Conservation (phyloP, 2,797 vertebrate genomes). For the Epinephelus coioides region DNA sequence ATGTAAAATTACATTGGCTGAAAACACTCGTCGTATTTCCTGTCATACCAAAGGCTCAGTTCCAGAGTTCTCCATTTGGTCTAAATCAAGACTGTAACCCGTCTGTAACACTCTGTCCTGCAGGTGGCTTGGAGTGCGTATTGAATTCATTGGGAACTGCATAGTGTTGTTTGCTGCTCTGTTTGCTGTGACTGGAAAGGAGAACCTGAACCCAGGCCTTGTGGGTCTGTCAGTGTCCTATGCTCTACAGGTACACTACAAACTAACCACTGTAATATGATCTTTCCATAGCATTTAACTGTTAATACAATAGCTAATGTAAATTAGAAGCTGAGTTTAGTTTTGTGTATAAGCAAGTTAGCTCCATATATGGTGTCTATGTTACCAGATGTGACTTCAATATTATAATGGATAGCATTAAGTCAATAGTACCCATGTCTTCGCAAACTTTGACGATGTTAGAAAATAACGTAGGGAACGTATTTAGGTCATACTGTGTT, state of each 20-base stretch:
- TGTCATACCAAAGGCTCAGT: background rate
- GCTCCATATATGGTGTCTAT: no score
- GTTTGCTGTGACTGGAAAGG: slow-evolving; percentile 92
- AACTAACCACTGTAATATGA: rapidly evolving
- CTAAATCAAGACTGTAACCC: no score
- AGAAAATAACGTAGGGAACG: no score
- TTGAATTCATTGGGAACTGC: slow-evolving; percentile 96
- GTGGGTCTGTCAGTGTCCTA: slow-evolving; percentile 97
- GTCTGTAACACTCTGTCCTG: slow-evolving; percentile 8
- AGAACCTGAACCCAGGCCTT: slow-evolving; percentile 88
- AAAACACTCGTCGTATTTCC: no score
- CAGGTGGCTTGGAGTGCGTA: slow-evolving; percentile 95
- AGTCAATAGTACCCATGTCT: no score
- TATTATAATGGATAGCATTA: no score
- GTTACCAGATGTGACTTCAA: no score
- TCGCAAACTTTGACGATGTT: no score
- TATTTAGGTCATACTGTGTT: no score
- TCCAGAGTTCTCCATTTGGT: background rate
- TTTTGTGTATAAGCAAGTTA: background rate
- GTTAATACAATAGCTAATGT: background rate
- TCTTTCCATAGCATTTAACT: background rate
- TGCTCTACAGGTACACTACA: slow-evolving; percentile 90
- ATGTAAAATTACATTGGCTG: no score
- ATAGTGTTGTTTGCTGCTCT: slow-evolving; percentile 95
- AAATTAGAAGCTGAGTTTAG: no score